A percentile compares a stretch with the other conserved stretches of the same genome.
These are phyloP conservation scores for Pseudopleuronectes americanus DNA, from an alignment of 2,797 vertebrate species.

Conservation along the genomic window DNA sequence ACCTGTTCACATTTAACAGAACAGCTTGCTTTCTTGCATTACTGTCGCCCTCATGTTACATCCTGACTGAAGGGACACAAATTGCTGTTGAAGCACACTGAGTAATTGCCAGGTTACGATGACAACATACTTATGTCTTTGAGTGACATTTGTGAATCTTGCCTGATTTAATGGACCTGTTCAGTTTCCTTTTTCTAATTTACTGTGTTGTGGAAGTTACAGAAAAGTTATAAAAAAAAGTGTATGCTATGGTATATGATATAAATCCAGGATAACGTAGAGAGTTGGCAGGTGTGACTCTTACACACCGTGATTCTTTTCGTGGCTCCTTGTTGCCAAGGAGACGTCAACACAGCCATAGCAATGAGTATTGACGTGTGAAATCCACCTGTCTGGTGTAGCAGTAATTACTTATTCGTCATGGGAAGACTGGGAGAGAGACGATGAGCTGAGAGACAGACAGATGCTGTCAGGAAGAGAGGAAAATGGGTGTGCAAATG, in stretches of 20 bases:
- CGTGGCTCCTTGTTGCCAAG: conserved; percentile 60
- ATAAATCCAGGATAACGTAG: neutral
- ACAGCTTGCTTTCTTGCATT: no score
- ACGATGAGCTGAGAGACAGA: conserved; percentile 53
- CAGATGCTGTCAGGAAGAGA: conserved; percentile 51
- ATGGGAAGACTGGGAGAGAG: conserved; percentile 47
- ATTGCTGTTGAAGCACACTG: no score
- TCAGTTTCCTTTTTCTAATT: neutral
- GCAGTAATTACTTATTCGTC: conserved; percentile 74
- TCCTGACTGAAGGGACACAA: no score
- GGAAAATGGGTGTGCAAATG: conserved; percentile 53
- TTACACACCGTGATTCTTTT: conserved; percentile 20
- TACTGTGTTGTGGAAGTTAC: neutral
- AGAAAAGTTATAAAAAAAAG: conserved; percentile 1
- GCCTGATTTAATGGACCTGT: neutral
- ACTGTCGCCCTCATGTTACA: no score
- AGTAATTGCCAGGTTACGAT: neutral
- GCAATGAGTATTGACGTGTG: conserved; percentile 75
- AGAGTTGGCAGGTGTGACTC: conserved; percentile 27
- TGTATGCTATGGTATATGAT: neutral
- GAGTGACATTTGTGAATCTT: neutral
- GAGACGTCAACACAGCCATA: conserved; percentile 69
- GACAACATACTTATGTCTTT: neutral
- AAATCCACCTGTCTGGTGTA: conserved; percentile 77
- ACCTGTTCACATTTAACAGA: no score